Conservation (phyloP, 2,888 invertebrate species). For the Tenthredo distinguenda region DNA sequence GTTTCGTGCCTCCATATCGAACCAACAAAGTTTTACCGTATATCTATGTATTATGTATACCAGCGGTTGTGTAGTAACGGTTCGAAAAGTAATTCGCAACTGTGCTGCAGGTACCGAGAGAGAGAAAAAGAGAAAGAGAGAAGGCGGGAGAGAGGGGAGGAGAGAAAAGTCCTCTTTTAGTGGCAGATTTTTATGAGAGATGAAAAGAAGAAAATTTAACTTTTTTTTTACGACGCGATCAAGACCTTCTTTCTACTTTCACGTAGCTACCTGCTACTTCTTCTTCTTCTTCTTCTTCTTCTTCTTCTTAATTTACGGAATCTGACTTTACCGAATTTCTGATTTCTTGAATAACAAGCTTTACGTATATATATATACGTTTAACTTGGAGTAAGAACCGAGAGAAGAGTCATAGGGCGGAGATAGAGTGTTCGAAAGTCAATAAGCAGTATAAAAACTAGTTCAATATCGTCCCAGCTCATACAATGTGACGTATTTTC, state of each 20-base stretch:
- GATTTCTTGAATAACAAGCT: conserved; percentile 4
- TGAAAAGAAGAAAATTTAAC: neutral
- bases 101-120: conserved; percentile 28
- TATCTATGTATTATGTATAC: conserved; percentile 5
- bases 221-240: neutral
- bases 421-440: neutral
- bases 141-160: conserved; percentile 38
- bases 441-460: conserved; percentile 7
- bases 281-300: neutral
- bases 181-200: neutral
- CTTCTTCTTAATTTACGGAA: neutral
- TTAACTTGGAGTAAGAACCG: neutral
- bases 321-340: neutral
- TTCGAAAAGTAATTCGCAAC: neutral
- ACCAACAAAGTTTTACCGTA: conserved; percentile 53
- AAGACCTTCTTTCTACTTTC: neutral
- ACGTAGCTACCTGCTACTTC: neutral
- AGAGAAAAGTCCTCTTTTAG: conserved; percentile 39
- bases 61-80: neutral
- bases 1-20: neutral
- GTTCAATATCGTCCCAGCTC: neutral
- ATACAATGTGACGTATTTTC: neutral
- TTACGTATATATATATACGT: neutral
- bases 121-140: conserved; percentile 46
- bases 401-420: neutral